phyloP scores from a whole-genome alignment of 2,113 vertebrate species.

The Protobothrops mucrosquamatus region DNA sequence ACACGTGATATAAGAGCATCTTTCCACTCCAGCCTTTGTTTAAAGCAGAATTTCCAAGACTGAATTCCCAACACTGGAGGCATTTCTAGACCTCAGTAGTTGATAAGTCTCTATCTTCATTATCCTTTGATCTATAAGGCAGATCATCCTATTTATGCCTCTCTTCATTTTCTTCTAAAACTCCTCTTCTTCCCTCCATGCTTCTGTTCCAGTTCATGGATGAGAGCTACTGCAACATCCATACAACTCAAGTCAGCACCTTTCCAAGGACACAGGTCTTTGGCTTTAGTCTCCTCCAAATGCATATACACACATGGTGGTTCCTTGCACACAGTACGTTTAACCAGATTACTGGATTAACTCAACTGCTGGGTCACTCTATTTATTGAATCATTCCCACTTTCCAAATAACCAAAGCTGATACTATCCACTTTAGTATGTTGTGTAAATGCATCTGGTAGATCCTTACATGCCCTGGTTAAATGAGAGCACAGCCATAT shows the following conservation, averaged over 20 bases:
- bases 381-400: background rate
- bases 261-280: background rate
- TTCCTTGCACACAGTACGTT: background rate
- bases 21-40: background rate
- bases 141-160: background rate
- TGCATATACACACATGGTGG: background rate
- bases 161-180: background rate
- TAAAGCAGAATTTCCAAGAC: background rate
- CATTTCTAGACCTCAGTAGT: background rate
- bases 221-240: background rate
- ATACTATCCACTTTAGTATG: background rate
- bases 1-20: background rate
- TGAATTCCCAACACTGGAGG: background rate
- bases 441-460: background rate
- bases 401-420: background rate
- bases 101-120: background rate
- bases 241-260: background rate
- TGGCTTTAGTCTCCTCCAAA: background rate
- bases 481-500: background rate
- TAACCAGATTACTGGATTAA: background rate
- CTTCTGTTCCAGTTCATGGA: background rate
- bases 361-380: background rate
- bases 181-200: background rate
- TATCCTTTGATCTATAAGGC: background rate
- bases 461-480: background rate